A percentile compares a stretch with the other conserved stretches of the same genome.
Evolutionary conservation across 53 echinoderm and acorn worm species (phyloP).

Genomic region (Mesocentrotus franciscanus): DNA sequence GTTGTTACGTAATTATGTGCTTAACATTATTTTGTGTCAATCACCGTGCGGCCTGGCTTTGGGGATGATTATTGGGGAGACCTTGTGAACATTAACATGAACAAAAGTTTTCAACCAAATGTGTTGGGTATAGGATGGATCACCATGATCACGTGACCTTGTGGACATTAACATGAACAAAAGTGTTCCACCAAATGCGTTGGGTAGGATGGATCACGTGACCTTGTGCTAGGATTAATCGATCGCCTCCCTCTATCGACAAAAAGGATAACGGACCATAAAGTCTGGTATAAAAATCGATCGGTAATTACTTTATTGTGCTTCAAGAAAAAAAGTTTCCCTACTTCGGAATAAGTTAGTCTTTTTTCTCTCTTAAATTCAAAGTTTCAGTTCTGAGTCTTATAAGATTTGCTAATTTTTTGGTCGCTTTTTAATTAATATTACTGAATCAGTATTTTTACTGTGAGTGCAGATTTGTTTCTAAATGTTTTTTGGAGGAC

Average conservation of each 20-base stretch:
- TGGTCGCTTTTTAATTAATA: too few relatives aligned
- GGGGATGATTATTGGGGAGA: background rate
- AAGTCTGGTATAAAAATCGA: background rate
- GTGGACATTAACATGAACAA: background rate
- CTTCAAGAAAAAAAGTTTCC: background rate
- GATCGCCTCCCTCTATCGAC: background rate
- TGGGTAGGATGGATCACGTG: background rate
- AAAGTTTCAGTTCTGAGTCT: background rate
- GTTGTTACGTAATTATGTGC: background rate
- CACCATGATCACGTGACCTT: background rate
- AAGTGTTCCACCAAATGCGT: background rate
- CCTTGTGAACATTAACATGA: background rate
- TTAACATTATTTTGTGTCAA: background rate
- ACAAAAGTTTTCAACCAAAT: background rate
- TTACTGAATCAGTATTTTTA: too few relatives aligned
- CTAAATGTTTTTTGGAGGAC: too few relatives aligned
- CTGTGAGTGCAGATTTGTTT: too few relatives aligned
- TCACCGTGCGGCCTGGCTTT: background rate
- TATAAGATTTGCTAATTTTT: too few relatives aligned
- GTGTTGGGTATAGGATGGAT: background rate
- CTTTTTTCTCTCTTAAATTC: background rate
- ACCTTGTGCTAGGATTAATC: conserved; percentile 5
- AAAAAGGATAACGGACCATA: background rate
- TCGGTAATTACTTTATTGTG: background rate
- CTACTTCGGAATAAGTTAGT: background rate